Evolutionary conservation across 2,888 invertebrate species (phyloP), one percentile per base, ranked within the genome.

Genomic region (Drosophila antonietae): DNA sequence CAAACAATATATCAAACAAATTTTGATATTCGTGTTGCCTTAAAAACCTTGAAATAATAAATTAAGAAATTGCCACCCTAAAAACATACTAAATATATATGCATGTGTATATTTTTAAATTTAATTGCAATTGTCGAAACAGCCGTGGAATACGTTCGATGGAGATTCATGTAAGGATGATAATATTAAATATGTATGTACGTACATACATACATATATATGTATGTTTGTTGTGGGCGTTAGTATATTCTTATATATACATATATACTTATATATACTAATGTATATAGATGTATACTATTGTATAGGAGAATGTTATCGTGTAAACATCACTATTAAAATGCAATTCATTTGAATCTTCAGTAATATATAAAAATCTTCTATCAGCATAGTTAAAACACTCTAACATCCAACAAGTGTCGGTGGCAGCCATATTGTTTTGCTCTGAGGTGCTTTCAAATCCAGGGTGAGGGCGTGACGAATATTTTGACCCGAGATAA

Each of bases 381-480:
- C 41, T 56, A 72, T 64, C 46, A 77, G 58, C 53, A 67, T 55
- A 81, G 62, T 64, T 68, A 69, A 68, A 64, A 60, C 65, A 49
- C 59, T 75, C 65, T 59, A 73, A 81, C 90, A 91, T 90, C 90
- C 90, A 92, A 92, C 92, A 92, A 92, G 92, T 92, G 92, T 90
- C 90, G 89, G 73, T 69, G 83, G 84, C 85, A 89, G 92, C 92
- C 92, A 92, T 92, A 87, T 92, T 92, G 90, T 86, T 91, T 90
- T 86, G 78, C 72, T 78, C 61, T 66, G 62, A 51, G 53, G 53
- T 73, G 44, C 47, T 74, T 64, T 68, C 66, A 41, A 65, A 65
- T 73, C 63, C 74, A 70, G 71, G 70, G 71, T 77, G 77, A 74
- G 73, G 77, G 77, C 77, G 74, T 77, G 71, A 77, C 77, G 59